Conservation (phyloP, 2,888 invertebrate species). For the Leptinotarsa haldemani region DNA sequence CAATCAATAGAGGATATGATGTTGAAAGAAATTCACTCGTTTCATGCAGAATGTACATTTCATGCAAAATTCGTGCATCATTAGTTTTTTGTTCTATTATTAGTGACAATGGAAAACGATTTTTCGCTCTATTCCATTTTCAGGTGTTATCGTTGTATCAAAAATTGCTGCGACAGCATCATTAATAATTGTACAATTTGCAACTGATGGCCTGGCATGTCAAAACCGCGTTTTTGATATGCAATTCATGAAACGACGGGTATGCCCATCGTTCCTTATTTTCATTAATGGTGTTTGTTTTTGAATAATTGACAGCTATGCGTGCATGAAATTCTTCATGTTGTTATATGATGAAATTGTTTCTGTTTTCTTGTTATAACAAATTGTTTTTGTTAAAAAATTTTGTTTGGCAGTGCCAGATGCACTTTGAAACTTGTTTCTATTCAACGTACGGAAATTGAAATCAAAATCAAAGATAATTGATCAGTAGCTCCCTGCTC, state of each 20-base stretch:
- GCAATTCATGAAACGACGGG: conserved; percentile 16
- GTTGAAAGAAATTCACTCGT: too few relatives aligned
- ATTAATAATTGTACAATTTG: conserved; percentile 12
- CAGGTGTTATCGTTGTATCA: conserved; percentile 9
- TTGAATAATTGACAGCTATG: neutral
- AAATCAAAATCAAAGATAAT: too few relatives aligned
- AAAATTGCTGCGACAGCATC: conserved; percentile 11
- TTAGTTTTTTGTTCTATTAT: neutral
- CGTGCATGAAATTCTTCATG: neutral
- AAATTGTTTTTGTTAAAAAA: too few relatives aligned
- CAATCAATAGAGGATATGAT: too few relatives aligned
- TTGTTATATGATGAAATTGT: neutral
- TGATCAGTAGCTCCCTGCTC: too few relatives aligned
- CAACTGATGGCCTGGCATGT: conserved; percentile 20
- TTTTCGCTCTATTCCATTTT: conserved; percentile 2
- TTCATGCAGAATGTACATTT: too few relatives aligned
- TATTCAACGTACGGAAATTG: too few relatives aligned
- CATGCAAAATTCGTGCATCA: neutral
- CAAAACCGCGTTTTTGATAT: conserved; percentile 26
- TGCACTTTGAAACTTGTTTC: too few relatives aligned
- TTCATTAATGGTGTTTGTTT: conserved; percentile 13
- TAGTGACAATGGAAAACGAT: conserved; percentile 8
- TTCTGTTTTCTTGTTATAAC: neutral
- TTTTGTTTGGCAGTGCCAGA: too few relatives aligned
- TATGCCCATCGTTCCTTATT: conserved; percentile 15